Evolutionary conservation across 2,113 vertebrate species (phyloP).

Genomic region (Onychorhynchus coronatus): DNA sequence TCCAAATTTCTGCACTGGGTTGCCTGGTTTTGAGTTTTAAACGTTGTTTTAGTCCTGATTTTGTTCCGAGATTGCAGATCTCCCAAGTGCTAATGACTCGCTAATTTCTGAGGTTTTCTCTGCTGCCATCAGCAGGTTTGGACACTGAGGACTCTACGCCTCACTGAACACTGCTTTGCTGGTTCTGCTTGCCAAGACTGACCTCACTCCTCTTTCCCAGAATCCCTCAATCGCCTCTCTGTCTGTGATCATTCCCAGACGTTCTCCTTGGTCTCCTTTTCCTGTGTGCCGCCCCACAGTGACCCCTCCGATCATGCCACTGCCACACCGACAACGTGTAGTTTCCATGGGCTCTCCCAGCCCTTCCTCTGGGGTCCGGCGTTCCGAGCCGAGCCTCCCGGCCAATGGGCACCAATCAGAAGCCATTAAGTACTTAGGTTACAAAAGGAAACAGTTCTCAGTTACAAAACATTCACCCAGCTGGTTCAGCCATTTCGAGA

Average conservation of each 20-base stretch:
- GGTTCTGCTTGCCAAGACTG: neutral
- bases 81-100: neutral
- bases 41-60: neutral
- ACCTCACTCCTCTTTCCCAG: neutral
- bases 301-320: neutral
- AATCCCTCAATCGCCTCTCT: fast-evolving
- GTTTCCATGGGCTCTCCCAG: neutral
- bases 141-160: neutral
- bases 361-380: neutral
- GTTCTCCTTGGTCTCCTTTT: neutral
- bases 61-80: neutral
- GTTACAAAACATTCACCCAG: neutral
- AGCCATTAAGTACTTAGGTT: conserved; percentile 7
- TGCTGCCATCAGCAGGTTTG: neutral
- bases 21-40: neutral
- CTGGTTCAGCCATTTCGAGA: neutral
- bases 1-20: neutral
- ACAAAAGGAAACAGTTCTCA: neutral
- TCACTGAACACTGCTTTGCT: neutral
- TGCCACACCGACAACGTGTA: neutral
- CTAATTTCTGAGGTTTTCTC: neutral
- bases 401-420: neutral
- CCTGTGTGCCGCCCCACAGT: neutral
- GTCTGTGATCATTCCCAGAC: neutral
- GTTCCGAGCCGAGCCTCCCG: neutral